Percentiles rank a stretch among this genome's conserved stretches.
These are phyloP conservation scores for Bilobella aurantiaca DNA, from an alignment of 1,140 invertebrate species.

Conservation along the genomic window DNA sequence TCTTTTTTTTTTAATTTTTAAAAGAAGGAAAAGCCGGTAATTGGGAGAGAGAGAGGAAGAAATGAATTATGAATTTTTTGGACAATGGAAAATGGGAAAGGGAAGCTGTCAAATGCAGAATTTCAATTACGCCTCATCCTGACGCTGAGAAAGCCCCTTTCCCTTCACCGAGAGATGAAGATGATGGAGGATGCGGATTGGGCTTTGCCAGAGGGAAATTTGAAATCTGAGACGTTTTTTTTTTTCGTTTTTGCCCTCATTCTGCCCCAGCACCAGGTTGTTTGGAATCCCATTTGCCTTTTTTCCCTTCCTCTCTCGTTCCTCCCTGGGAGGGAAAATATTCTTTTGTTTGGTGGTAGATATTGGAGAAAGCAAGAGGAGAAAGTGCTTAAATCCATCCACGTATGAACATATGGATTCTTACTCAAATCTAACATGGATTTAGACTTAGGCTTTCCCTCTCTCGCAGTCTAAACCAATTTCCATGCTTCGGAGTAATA, in stretches of 20 bases:
- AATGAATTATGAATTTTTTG: not conserved
- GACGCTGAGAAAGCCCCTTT: not conserved
- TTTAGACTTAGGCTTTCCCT: not conserved
- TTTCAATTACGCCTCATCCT: not conserved
- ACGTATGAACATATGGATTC: too few relatives aligned
- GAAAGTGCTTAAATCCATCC: too few relatives aligned
- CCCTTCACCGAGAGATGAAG: not conserved
- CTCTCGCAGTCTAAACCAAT: not conserved
- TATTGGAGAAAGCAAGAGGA: too few relatives aligned
- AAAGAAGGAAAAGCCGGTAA: not conserved
- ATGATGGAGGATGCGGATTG: not conserved
- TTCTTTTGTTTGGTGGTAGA: too few relatives aligned
- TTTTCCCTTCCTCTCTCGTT: too few relatives aligned
- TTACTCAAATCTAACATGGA: too few relatives aligned
- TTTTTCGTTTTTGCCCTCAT: too few relatives aligned
- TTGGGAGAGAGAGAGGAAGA: not conserved
- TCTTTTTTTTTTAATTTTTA: not conserved
- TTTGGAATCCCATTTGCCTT: too few relatives aligned
- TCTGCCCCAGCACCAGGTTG: too few relatives aligned
- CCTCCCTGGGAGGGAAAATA: too few relatives aligned
- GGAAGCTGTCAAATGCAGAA: constrained; percentile 3
- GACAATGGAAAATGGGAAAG: not conserved
- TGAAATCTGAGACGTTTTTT: too few relatives aligned
- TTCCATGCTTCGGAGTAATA: not conserved
- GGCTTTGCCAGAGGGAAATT: too few relatives aligned